A percentile compares a stretch with the other conserved stretches of the same genome.
These are phyloP conservation scores for Ametastegia equiseti DNA, from an alignment of 2,888 invertebrate species.

Conservation along the genomic window DNA sequence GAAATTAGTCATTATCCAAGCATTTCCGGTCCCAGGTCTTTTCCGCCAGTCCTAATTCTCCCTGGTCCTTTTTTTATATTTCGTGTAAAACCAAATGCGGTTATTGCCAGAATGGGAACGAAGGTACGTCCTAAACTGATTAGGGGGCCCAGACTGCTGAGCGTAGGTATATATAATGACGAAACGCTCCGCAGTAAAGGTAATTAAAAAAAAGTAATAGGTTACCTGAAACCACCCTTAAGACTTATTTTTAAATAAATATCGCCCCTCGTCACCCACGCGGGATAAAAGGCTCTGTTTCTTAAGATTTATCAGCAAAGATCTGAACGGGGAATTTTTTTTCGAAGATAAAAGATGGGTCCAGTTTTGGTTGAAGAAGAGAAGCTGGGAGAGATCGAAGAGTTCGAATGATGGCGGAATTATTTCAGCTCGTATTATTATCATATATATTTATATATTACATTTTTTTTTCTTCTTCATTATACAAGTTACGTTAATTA, in stretches of 20 bases:
- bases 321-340: neutral
- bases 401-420: too few species aligned
- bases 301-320: neutral
- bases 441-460: too few species aligned
- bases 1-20: constrained; percentile 35
- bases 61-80: neutral
- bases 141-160: constrained; percentile 64
- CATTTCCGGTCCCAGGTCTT: neutral
- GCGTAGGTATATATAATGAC: constrained; percentile 65
- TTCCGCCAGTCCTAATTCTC: neutral
- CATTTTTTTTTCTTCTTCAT: neutral
- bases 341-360: neutral
- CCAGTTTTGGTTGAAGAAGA: too few species aligned
- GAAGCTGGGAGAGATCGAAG: too few species aligned
- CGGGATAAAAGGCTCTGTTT: neutral
- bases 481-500: neutral
- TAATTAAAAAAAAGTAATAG: constrained; percentile 70
- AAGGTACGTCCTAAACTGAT: constrained; percentile 66
- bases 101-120: constrained; percentile 3
- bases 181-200: constrained; percentile 56
- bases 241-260: neutral
- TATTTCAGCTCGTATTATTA: constrained; percentile 12
- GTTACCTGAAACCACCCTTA: constrained; percentile 52
- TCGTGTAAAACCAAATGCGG: constrained; percentile 16
- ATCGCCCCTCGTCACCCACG: neutral